Evolutionary conservation across 2,888 invertebrate genomes (phyloP).

Genomic region (Drosophila acutilabella): DNA sequence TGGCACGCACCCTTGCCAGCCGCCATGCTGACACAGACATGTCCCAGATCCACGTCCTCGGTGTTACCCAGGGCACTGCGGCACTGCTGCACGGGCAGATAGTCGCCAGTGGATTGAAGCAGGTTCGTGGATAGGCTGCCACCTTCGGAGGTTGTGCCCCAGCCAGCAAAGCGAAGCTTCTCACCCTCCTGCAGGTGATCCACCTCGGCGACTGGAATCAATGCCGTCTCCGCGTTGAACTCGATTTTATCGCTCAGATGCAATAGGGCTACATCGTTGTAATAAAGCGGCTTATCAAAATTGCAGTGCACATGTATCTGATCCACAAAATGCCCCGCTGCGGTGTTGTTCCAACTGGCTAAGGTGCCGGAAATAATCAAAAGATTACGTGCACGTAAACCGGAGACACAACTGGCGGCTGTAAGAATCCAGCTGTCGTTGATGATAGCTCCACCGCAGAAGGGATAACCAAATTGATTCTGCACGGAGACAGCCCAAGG

Average conservation of each 20-base stretch:
- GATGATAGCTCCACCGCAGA: slow-evolving; percentile 78
- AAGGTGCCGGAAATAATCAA: slow-evolving; percentile 67
- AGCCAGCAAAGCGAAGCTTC: slow-evolving; percentile 87
- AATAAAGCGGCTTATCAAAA: slow-evolving; percentile 67
- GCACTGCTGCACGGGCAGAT: slow-evolving; percentile 86
- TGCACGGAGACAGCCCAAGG: slow-evolving; percentile 82
- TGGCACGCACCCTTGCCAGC: slow-evolving; percentile 86
- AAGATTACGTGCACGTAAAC: slow-evolving; percentile 49
- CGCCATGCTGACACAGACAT: slow-evolving; percentile 87
- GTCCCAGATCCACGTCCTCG: slow-evolving; percentile 86
- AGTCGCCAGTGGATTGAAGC: slow-evolving; percentile 86
- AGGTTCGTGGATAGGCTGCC: slow-evolving; percentile 86
- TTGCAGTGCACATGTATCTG: slow-evolving; percentile 67
- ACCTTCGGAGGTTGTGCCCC: slow-evolving; percentile 86
- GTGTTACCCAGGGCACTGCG: slow-evolving; percentile 84
- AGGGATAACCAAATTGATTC: slow-evolving; percentile 58
- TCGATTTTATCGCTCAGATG: slow-evolving; percentile 86
- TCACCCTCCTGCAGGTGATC: slow-evolving; percentile 84
- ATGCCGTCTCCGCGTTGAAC: slow-evolving; percentile 86
- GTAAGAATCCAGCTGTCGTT: slow-evolving; percentile 67
- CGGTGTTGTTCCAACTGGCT: slow-evolving; percentile 52
- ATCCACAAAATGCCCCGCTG: slow-evolving; percentile 48
- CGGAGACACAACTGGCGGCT: slow-evolving; percentile 78
- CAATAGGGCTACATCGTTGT: slow-evolving; percentile 89
- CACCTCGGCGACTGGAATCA: slow-evolving; percentile 85